A percentile compares a stretch with the other conserved stretches of the same genome.
Evolutionary conservation across 2,888 invertebrate species (phyloP).

Genomic region (Geophilus truncorum): DNA sequence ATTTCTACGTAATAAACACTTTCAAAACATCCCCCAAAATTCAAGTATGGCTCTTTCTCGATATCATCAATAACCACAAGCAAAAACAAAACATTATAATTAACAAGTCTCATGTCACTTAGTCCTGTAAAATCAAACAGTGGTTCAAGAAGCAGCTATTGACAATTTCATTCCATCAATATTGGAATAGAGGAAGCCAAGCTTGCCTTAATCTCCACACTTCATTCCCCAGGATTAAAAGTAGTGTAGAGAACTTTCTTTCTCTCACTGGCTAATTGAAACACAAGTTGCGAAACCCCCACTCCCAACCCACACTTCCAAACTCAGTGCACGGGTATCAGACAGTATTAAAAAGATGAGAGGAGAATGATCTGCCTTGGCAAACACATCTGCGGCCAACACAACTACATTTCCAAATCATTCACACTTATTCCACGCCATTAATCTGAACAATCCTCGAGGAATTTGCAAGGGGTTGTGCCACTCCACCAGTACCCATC

Average conservation of each 20-base stretch:
- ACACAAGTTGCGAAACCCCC: neutral
- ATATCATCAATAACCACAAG: no score
- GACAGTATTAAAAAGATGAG: slow-evolving; percentile 27
- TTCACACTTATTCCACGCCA: slow-evolving; percentile 32
- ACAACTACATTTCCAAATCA: slow-evolving; percentile 32
- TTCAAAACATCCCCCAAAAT: no score
- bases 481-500: neutral
- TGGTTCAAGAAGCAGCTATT: neutral
- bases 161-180: neutral
- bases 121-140: neutral
- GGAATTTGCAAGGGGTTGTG: slow-evolving; percentile 23
- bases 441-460: slow-evolving; percentile 32
- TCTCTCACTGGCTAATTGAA: neutral
- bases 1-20: no score
- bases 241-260: neutral
- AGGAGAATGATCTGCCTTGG: slow-evolving; percentile 28
- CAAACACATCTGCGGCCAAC: slow-evolving; percentile 34
- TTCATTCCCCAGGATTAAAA: neutral
- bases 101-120: neutral
- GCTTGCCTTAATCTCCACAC: neutral
- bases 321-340: neutral
- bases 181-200: neutral
- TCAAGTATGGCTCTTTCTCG: no score
- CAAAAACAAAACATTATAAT: neutral
- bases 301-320: neutral